Conservation (phyloP, 2,113 vertebrate species). For the Spizaetus ornatus region DNA sequence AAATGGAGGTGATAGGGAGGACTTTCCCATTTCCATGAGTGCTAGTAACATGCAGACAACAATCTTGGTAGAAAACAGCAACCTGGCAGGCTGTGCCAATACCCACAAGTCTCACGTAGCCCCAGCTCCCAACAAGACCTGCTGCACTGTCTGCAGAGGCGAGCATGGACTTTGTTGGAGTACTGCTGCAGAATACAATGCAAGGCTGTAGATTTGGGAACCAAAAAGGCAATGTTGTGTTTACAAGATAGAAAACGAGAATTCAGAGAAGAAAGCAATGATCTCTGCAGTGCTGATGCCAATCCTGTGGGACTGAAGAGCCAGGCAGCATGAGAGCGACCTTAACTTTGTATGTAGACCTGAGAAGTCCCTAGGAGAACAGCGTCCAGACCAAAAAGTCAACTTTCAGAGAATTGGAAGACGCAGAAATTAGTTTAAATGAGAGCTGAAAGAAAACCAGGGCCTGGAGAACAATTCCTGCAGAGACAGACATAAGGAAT, state of each 20-base stretch:
- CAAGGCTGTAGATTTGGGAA: background rate
- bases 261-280: background rate
- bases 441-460: background rate
- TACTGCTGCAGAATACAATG: background rate
- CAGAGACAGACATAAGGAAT: background rate
- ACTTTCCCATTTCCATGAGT: background rate
- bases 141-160: background rate
- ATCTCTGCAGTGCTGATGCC: background rate
- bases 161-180: background rate
- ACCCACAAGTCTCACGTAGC: accelerated
- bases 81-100: background rate
- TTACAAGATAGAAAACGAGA: background rate
- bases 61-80: background rate
- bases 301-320: background rate
- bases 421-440: background rate
- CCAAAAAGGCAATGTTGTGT: background rate
- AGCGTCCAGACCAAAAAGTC: background rate
- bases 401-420: background rate
- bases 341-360: background rate
- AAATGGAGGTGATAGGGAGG: background rate
- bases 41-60: background rate
- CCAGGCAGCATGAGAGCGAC: background rate
- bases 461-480: background rate
- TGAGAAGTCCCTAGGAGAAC: background rate
- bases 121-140: background rate